Evolutionary conservation across 2,888 invertebrate genomes (phyloP), one percentile per base, ranked within the genome.

Genomic region (Boloria euphrosyne): DNA sequence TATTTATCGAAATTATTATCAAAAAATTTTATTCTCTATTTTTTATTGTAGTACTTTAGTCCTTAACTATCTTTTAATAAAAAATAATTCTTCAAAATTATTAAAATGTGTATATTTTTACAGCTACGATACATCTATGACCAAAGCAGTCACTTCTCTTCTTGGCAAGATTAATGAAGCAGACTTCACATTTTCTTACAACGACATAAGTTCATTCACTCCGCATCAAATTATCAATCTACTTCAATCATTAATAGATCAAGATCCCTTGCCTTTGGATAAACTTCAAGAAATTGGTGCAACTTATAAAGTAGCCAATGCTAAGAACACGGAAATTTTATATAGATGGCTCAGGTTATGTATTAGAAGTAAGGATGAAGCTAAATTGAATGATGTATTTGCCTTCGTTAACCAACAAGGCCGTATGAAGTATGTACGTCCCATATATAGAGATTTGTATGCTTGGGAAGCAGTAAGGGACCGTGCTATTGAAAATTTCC

Each of bases 351-450:
- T 97, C 55, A 93, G 97, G 66, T 83, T 98, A 66, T 95, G 96
- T 72, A 89, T 98, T n/a, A 95, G 94, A 80, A 95, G 95, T 13
- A 93, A 93, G 64, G 95, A 97, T 93, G 86, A 93, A 31, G 90
- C 93, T 0, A 94, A 94, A 76, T 87, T 98, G 46, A 87, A 93
- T 1, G 93, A 94, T 16, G 95, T 95, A 1, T 89, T 98, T 64
- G 83, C 94, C 18, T 98, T 98, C 91, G 94, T 97, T 10, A 97
- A 96, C 73, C 93, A 94, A 17, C 95, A 97, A 79, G 98, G 98
- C 46, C 94, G 98, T 63, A 97, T 98, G 96, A 98, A 98, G 85
- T 98, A 95, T 87, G 95, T 97, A 2, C 93, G 97, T 44, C 98
- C 98, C 3, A 92, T 98, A 57, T 98, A 97, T 86, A 94, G 96